Base-by-base conservation (phyloP, 2,888 invertebrate genomes). In the Microctonus brassicae region DNA sequence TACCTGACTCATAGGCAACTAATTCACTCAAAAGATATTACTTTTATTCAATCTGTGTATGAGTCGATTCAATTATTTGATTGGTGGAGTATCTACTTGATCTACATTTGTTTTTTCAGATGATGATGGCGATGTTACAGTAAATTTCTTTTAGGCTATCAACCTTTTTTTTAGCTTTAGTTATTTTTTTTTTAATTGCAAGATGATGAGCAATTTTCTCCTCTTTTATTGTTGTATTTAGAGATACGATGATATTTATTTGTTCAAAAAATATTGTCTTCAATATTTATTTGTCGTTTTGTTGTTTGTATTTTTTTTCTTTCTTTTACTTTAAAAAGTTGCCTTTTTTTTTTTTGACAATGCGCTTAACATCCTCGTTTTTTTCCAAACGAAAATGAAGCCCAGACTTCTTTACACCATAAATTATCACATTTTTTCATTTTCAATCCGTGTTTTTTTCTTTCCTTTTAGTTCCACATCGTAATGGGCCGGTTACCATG, bases 361-460 rank as follows among this genome's bases (percentile, higher is more conserved):
- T 47, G 6, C 47, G 7, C 26, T 24, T 11, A 13, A 1, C 9
- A 55, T 5, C 2, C 55, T 24, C 24, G 2, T 9, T 22, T 24
- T 55, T 26, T 24, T 26, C 24, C 26, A 2, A 7, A 22, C 11
- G 55, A 22, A 20, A n/a, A n/a, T 3, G 10, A 22, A 24, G 11
- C 11, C 36, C 24, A 24, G 39, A 42, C 24, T 7, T 42, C 34
- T 9, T 62, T 34, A n/a, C 26, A 13, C 34, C 22, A 11, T 11
- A 5, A 39, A 24, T 53, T 13, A 55, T 20, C 22, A 55, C 42
- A 39, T 60, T 67, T 60, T 9, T 1, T 17, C 20, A 47, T 7
- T 69, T 75, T 79, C 79, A 79, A 72, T 79, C 78, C 63, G 75
- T 76, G 52, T 76, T 72, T 36, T 78, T 73, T 29, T 75, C 76